Conservation (phyloP, 2,888 invertebrate genomes). For the Drosophila mayaguana region DNA sequence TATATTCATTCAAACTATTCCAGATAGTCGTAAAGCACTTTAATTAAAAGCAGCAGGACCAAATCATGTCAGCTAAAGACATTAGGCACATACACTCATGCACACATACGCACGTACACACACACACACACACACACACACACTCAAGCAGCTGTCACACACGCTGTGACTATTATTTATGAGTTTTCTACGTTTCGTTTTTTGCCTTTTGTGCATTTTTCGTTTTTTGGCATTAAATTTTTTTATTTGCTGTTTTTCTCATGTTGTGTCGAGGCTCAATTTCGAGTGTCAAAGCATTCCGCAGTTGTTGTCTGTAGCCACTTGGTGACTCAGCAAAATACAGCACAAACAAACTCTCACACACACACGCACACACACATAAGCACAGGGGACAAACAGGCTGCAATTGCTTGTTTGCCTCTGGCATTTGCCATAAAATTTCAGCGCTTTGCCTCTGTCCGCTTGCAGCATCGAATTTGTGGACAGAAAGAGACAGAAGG, state of each 20-base stretch:
- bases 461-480: constrained; percentile 26
- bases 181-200: constrained; percentile 67
- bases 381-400: not conserved
- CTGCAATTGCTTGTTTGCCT: constrained; percentile 44
- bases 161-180: constrained; percentile 69
- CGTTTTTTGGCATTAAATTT: constrained; percentile 68
- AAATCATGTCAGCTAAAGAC: constrained; percentile 12
- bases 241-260: constrained; percentile 12
- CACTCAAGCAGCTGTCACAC: constrained; percentile 13
- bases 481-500: not conserved
- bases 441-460: constrained; percentile 34
- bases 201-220: constrained; percentile 67
- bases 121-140: constrained; percentile 5
- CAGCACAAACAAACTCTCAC: constrained; percentile 15
- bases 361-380: not conserved
- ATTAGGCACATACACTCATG: constrained; percentile 14
- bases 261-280: constrained; percentile 65
- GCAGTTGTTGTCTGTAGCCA: constrained; percentile 41
- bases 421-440: constrained; percentile 56
- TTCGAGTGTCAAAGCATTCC: constrained; percentile 70
- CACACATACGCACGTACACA: constrained; percentile 8
- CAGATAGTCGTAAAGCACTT: not conserved
- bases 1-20: not conserved
- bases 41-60: not conserved
- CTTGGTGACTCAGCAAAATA: constrained; percentile 71